Percentiles rank a stretch among this genome's conserved stretches.
Conservation (phyloP, 2,797 vertebrate genomes). For the Labeo calbasu region DNA sequence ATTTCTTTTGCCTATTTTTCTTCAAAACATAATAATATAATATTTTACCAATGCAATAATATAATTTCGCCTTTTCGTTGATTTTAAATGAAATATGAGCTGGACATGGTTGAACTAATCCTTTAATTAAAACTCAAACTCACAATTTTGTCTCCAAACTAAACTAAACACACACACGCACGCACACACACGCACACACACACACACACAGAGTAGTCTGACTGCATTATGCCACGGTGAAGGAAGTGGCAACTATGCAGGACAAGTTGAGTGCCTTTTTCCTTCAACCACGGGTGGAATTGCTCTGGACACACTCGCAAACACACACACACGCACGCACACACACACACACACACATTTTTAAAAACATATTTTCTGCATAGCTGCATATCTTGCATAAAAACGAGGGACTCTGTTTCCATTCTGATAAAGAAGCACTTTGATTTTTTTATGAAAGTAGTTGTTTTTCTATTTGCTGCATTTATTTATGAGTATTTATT, state of each 20-base stretch:
- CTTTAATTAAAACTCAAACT: neutral
- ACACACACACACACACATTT: slow-evolving; percentile 45
- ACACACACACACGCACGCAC: slow-evolving; percentile 54
- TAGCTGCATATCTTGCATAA: slow-evolving; percentile 28
- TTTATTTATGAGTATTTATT: slow-evolving; percentile 42
- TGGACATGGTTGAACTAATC: neutral
- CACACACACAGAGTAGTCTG: slow-evolving; percentile 70
- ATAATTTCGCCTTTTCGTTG: neutral
- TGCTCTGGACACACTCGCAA: slow-evolving; percentile 73
- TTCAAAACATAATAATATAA: neutral
- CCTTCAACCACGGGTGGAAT: slow-evolving; percentile 91
- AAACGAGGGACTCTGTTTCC: slow-evolving; percentile 41
- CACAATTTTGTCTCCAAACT: neutral
- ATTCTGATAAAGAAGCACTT: slow-evolving; percentile 64
- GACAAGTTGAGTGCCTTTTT: slow-evolving; percentile 95
- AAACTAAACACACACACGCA: slow-evolving; percentile 14
- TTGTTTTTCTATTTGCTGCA: slow-evolving; percentile 54
- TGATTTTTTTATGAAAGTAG: slow-evolving; percentile 54
- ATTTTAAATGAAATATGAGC: neutral
- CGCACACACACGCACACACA: slow-evolving; percentile 49
- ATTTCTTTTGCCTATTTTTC: neutral
- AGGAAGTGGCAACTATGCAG: slow-evolving; percentile 74
- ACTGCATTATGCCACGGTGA: slow-evolving; percentile 70
- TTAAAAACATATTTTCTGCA: slow-evolving; percentile 22
- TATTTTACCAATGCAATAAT: neutral